Conservation (phyloP, 2,888 invertebrate genomes). For the Leptopilina syphax region DNA sequence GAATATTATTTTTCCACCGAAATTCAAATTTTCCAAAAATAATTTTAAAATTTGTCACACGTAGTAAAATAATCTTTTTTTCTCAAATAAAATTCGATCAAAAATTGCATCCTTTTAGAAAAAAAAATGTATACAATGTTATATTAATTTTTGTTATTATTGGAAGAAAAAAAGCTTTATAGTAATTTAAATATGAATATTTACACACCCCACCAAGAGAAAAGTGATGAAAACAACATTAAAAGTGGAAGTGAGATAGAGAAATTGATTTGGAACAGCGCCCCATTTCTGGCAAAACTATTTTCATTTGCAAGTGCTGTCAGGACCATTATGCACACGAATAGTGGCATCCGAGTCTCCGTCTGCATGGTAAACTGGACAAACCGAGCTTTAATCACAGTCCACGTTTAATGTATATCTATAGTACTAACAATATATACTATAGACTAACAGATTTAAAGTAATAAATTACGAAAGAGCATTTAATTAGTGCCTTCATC, state of each 20-base stretch:
- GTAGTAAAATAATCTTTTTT: too few species aligned
- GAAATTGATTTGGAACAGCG: slow-evolving; percentile 26
- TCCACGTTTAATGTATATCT: background rate
- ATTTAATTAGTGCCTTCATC: slow-evolving; percentile 16
- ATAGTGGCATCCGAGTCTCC: slow-evolving; percentile 22
- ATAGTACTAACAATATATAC: background rate
- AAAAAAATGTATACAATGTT: too few species aligned
- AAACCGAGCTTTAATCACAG: slow-evolving; percentile 29
- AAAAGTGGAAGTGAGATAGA: slow-evolving; percentile 16
- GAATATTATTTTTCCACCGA: too few species aligned
- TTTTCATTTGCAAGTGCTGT: slow-evolving; percentile 35
- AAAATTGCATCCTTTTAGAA: too few species aligned
- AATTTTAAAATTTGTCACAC: too few species aligned
- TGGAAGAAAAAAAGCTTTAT: too few species aligned
- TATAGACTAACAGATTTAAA: slow-evolving; percentile 24
- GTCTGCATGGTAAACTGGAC: slow-evolving; percentile 29
- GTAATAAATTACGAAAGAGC: slow-evolving; percentile 22
- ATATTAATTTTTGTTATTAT: too few species aligned
- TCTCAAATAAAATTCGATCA: too few species aligned
- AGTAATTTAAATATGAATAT: background rate
- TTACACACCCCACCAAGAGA: background rate
- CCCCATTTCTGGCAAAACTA: slow-evolving; percentile 24
- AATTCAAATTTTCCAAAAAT: too few species aligned
- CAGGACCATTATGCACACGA: slow-evolving; percentile 23
- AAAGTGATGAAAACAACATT: background rate